phyloP scores from a whole-genome alignment of 2,888 invertebrate species.

The Pollenia angustigena region DNA sequence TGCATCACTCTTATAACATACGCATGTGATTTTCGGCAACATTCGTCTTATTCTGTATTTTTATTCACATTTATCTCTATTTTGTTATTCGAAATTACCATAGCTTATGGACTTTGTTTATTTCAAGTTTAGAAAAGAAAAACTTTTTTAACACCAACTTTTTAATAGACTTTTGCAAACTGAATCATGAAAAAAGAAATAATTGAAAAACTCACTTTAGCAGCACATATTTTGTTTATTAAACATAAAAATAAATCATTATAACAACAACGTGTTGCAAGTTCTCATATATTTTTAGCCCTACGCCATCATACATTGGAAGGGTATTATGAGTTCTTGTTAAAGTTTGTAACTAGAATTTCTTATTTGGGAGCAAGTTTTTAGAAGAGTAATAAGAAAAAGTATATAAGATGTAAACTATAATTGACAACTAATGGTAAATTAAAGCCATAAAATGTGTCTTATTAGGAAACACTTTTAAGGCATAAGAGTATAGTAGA shows the following conservation, averaged over 20 bases:
- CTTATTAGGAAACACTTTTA: too few species aligned
- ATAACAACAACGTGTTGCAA: slow-evolving; percentile 9
- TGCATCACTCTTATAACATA: too few species aligned
- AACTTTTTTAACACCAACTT: background rate
- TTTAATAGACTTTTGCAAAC: background rate
- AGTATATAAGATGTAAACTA: too few species aligned
- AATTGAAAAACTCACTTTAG: slow-evolving; percentile 11
- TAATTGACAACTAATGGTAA: too few species aligned
- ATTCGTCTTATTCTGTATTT: background rate
- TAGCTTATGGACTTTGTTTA: slow-evolving; percentile 30
- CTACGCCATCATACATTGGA: too few species aligned
- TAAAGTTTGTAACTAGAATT: too few species aligned
- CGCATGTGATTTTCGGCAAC: background rate
- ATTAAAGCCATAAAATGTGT: too few species aligned
- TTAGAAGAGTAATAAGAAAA: too few species aligned
- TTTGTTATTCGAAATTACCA: slow-evolving; percentile 37
- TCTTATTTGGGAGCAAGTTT: too few species aligned
- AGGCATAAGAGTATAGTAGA: too few species aligned
- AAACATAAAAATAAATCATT: slow-evolving; percentile 23
- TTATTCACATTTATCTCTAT: slow-evolving; percentile 12
- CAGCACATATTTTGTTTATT: slow-evolving; percentile 17
- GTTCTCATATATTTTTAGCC: background rate
- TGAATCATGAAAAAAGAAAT: background rate
- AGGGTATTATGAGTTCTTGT: too few species aligned
- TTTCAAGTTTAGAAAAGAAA: background rate